Conservation (phyloP, 2,113 vertebrate species). For the Picathartes gymnocephalus region DNA sequence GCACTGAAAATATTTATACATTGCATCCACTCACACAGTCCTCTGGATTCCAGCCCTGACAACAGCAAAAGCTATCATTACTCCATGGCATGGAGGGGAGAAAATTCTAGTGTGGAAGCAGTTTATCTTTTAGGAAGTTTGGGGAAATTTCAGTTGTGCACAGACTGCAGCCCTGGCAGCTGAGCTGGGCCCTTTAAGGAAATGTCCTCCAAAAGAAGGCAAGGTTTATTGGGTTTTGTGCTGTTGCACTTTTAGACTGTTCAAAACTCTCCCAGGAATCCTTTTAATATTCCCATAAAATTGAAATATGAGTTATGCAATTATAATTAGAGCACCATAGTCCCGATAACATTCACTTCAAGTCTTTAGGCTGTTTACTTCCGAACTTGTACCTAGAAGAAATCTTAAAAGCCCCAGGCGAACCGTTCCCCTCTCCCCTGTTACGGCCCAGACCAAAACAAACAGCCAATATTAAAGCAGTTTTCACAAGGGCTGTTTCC, state of each 20-base stretch:
- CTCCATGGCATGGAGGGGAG: neutral
- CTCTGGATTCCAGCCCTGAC: neutral
- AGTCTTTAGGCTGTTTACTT: slow-evolving; percentile 13
- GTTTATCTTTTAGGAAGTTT: neutral
- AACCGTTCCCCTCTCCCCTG: neutral
- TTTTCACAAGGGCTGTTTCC: neutral
- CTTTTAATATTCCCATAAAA: slow-evolving; percentile 67
- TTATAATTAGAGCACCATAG: slow-evolving; percentile 59
- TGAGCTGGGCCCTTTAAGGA: slow-evolving; percentile 38
- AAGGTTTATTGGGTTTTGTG: slow-evolving; percentile 19
- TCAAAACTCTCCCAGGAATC: slow-evolving; percentile 54
- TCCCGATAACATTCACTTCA: neutral
- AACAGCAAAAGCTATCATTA: neutral
- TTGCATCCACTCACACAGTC: neutral
- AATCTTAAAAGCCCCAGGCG: neutral
- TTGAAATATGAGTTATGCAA: slow-evolving; percentile 59
- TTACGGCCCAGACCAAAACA: neutral
- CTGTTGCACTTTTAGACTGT: slow-evolving; percentile 38
- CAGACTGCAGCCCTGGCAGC: neutral
- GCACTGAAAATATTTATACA: slow-evolving; percentile 4
- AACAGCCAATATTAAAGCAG: neutral
- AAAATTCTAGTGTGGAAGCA: neutral
- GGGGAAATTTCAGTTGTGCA: neutral
- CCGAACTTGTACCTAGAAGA: neutral
- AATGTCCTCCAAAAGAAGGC: slow-evolving; percentile 32